Evolutionary conservation across 2,113 vertebrate species (phyloP), one percentile per base, ranked within the genome.

Genomic region (Neopipo cinnamomea): DNA sequence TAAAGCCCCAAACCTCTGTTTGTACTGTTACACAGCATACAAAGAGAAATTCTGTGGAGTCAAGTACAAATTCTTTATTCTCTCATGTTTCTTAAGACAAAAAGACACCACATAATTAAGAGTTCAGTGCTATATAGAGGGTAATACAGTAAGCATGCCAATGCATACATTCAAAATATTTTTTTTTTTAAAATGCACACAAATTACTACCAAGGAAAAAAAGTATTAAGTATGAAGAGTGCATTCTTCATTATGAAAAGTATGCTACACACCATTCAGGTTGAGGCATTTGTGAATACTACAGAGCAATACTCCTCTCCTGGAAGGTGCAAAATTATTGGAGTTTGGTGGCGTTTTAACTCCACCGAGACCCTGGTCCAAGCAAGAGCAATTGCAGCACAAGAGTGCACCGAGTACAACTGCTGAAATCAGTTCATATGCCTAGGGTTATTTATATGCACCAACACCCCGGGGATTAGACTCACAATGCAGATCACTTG

Each of bases 11-110:
- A 92, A 62, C 12, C 27, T 35, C 18, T 42, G 46, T 39, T 61
- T 62, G 9, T 14, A 39, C n/a, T 77, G 27, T 30, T 71, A 24
- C 8, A 80, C 9, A 27, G 8, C 1, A 0, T 1, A 0, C 14
- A 37, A 82, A 65, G 27, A 33, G 5, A 35, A 86, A 84, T 56
- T 74, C 68, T 75, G 33, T 3, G 11, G n/a, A 56, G 31, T 53
- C 3, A 1, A 76, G 13, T 62, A 80, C 17, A 77, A 81, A 67
- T 42, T 12, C 27, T 80, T 80, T 41, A 55, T 12, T 8, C 7
- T 68, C 14, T 80, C 17, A 49, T 58, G 31, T 39, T 89, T 41
- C 59, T 74, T n/a, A 70, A 58, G 33, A 70, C 50, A 62, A 65
- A 79, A 67, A 61, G 9, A 2, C 27, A 65, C 20, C 63, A 41